A percentile compares a stretch with the other conserved stretches of the same genome.
These are phyloP conservation scores for Zaprionus lachaisei DNA, from an alignment of 1,140 invertebrate genomes.

Conservation along the genomic window DNA sequence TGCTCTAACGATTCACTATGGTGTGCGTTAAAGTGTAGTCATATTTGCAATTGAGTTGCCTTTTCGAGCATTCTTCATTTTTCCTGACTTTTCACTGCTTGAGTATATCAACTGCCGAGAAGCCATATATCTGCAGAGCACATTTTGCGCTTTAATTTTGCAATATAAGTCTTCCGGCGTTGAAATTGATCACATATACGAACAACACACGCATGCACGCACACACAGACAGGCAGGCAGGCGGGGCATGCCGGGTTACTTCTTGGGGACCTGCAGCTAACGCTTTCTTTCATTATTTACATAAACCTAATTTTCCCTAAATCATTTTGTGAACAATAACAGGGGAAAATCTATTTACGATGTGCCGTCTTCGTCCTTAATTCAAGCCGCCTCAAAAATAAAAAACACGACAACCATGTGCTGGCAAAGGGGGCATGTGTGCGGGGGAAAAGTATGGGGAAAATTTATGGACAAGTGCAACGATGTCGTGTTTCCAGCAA, in stretches of 20 bases:
- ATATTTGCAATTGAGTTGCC: not conserved
- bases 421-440: slow-evolving; percentile 18
- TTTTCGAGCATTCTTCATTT: not conserved
- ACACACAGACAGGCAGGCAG: not conserved
- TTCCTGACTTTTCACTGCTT: not conserved
- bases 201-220: not conserved
- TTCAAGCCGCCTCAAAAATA: slow-evolving; percentile 42
- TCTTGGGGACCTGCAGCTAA: slow-evolving; percentile 57
- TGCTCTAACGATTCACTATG: not conserved
- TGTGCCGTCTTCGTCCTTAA: slow-evolving; percentile 47
- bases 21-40: not conserved
- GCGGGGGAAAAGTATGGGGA: slow-evolving; percentile 37
- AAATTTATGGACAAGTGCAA: slow-evolving; percentile 73
- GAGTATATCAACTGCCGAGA: not conserved
- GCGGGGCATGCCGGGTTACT: slow-evolving; percentile 41
- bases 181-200: slow-evolving; percentile 69
- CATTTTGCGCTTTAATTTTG: slow-evolving; percentile 45
- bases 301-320: slow-evolving; percentile 84
- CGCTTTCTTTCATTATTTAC: slow-evolving; percentile 75
- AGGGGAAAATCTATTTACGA: slow-evolving; percentile 78
- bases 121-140: slow-evolving; percentile 21
- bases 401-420: slow-evolving; percentile 39
- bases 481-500: slow-evolving; percentile 43
- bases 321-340: slow-evolving; percentile 83
- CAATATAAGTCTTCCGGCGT: slow-evolving; percentile 56